Base-by-base conservation (phyloP, 2,113 vertebrate species). In the Otolemur garnettii region DNA sequence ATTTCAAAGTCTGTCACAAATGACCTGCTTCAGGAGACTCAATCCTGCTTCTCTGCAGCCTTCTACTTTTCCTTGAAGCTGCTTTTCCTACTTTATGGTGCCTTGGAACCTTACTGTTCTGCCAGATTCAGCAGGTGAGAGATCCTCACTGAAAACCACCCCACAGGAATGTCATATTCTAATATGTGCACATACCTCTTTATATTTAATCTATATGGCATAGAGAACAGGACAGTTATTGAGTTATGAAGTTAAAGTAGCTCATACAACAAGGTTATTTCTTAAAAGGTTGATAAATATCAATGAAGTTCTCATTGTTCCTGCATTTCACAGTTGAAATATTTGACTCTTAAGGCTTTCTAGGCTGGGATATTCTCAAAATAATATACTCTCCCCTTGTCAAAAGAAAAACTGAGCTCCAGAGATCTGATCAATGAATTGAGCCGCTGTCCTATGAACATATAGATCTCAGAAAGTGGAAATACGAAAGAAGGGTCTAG, bases 1-100 rank as follows among this genome's bases (percentile, higher is more conserved):
- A 9, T 68, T 91, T 82, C 21, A 35, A 74, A 66, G 11, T 60
- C 92, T 95, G 38, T 87, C 85, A 87, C 11, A 84, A 84, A 80
- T 68, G 35, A 78, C 4, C 35, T 18, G 22, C 35, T 64, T 93
- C 11, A 45, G 60, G 45, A 91, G 85, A 86, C 35, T 66, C 50
- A 72, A 13, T 81, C 9, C 17, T 68, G 22, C 6, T 33, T 50
- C 89, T 42, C 11, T 22, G 30, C 5, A 64, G 19, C 30, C 8
- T 90, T 21, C 7, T 74, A 24, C 18, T 90, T 82, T 18, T 57
- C 22, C 93, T 91, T 84, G 17, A 71, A 28, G 26, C 6, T 19
- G 66, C 9, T 78, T 81, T 59, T 62, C 6, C 17, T 21, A 7
- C 35, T 81, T 84, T 78, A 45, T 33, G 42, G 12, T 88, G 72